Percentiles rank a stretch among this genome's conserved stretches.
phyloP scores from a whole-genome alignment of 2,797 vertebrate genomes.

The Lophius americanus region DNA sequence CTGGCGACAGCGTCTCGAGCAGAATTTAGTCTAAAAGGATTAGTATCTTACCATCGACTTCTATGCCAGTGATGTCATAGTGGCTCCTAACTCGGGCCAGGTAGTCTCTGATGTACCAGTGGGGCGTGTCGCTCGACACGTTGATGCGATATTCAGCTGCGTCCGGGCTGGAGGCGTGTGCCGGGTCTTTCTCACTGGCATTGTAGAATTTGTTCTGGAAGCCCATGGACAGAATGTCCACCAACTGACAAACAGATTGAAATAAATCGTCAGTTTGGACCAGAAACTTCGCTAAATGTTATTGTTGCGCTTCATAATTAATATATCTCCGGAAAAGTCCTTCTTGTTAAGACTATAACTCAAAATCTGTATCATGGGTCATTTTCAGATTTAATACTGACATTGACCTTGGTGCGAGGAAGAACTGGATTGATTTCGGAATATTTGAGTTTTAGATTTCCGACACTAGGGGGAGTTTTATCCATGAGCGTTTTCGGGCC shows the following conservation, averaged over 20 bases:
- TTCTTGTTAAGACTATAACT: too few species aligned
- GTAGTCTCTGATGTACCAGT: slow-evolving; percentile 87
- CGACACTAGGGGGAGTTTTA: too few species aligned
- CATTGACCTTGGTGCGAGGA: too few species aligned
- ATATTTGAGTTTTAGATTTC: too few species aligned
- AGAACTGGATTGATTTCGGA: too few species aligned
- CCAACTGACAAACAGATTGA: slow-evolving; percentile 65
- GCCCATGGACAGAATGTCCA: slow-evolving; percentile 73
- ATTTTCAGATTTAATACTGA: too few species aligned
- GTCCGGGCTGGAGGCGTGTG: slow-evolving; percentile 10
- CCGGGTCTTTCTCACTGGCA: slow-evolving; percentile 45
- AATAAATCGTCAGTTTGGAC: background rate
- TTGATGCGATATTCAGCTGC: slow-evolving; percentile 78
- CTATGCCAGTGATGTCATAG: slow-evolving; percentile 64
- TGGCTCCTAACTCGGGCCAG: slow-evolving; percentile 72
- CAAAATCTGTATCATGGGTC: too few species aligned
- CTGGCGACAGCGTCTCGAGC: too few species aligned
- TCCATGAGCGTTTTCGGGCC: too few species aligned
- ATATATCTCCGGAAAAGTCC: background rate
- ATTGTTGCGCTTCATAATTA: background rate
- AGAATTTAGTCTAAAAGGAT: background rate
- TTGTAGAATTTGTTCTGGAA: slow-evolving; percentile 87
- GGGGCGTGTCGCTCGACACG: slow-evolving; percentile 86
- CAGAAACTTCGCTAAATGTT: background rate
- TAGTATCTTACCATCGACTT: slow-evolving; percentile 77